A percentile compares a stretch with the other conserved stretches of the same genome.
phyloP scores from a whole-genome alignment of 2,797 vertebrate genomes.

The Onychomys torridus region DNA sequence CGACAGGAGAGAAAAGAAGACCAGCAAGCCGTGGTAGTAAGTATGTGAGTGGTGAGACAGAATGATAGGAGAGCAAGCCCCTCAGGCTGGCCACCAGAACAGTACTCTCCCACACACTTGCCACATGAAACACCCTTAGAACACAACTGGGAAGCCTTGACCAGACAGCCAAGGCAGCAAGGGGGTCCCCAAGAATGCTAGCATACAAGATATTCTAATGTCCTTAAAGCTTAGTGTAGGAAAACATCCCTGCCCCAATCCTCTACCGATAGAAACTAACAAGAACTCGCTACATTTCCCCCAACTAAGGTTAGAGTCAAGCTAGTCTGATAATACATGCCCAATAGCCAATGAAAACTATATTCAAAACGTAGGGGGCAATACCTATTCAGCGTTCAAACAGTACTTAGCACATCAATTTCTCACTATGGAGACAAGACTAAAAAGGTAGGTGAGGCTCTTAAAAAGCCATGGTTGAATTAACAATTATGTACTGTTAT shows the following conservation, averaged over 20 bases:
- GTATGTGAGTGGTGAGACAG: slow-evolving; percentile 23
- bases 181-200: not conserved
- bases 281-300: not conserved
- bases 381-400: slow-evolving; percentile 27
- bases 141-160: not conserved
- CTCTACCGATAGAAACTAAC: slow-evolving; percentile 48
- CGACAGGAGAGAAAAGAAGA: slow-evolving; percentile 42
- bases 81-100: not conserved
- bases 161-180: not conserved
- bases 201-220: not conserved
- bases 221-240: not conserved
- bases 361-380: not conserved
- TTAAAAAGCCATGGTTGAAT: slow-evolving; percentile 55
- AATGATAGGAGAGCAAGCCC: not conserved
- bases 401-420: slow-evolving; percentile 34
- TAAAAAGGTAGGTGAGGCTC: not conserved
- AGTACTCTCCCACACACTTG: not conserved
- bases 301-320: slow-evolving; percentile 43
- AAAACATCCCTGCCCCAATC: not conserved
- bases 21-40: slow-evolving; percentile 9
- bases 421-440: slow-evolving; percentile 25
- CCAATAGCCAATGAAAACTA: slow-evolving; percentile 32
- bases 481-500: slow-evolving; percentile 51
- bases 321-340: not conserved
- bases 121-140: not conserved